These are phyloP conservation scores for Telmatochromis bifrenatus DNA, from an alignment of 2,113 vertebrate species.

Conservation along the genomic window DNA sequence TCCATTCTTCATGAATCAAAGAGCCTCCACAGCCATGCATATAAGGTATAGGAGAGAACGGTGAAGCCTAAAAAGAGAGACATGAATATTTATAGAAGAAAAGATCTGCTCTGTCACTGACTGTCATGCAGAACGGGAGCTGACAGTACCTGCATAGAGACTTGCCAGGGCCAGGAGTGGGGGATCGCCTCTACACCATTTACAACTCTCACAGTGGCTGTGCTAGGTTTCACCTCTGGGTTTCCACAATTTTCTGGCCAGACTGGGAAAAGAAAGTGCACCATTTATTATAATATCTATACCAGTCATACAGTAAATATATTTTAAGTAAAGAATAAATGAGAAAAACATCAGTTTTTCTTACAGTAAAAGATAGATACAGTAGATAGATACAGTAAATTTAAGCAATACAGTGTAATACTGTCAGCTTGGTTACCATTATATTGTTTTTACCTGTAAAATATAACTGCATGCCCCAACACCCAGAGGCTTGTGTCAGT, in stretches of 20 bases:
- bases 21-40: conserved; percentile 69
- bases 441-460: not conserved
- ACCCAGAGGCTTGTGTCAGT: not conserved
- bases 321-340: not conserved
- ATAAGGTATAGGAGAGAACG: not conserved
- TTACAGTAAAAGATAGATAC: not conserved
- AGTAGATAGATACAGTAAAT: not conserved
- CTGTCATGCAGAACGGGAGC: not conserved
- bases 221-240: conserved; percentile 45
- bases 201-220: conserved; percentile 37
- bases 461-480: not conserved
- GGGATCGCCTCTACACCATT: conserved; percentile 60
- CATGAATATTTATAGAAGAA: not conserved
- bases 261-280: conserved; percentile 5
- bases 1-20: conserved; percentile 69
- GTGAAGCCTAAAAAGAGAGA: conserved; percentile 32
- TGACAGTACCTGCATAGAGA: conserved; percentile 70
- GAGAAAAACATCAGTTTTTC: not conserved
- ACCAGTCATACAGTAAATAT: not conserved
- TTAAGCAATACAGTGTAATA: not conserved
- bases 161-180: conserved; percentile 73
- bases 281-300: not conserved
- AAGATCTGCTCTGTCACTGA: not conserved
- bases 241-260: conserved; percentile 64
- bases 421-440: not conserved